Base-by-base conservation (phyloP, 2,888 invertebrate species). In the Agrochola lota region DNA sequence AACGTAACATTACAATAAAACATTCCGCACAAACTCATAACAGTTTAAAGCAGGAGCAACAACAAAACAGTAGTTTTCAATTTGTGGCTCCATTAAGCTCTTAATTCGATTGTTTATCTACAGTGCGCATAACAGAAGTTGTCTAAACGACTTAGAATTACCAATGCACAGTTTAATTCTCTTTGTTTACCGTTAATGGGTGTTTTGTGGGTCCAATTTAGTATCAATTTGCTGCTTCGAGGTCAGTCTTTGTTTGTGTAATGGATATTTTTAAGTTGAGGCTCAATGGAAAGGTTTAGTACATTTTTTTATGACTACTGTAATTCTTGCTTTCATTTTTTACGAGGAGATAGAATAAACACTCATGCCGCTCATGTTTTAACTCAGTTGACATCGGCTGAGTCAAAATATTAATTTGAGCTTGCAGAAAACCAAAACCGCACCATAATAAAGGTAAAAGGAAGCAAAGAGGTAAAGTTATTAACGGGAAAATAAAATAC, bases 101-200 rank as follows among this genome's bases (percentile, higher is more conserved):
- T 94, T 94, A 94, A 94, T 94, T 94, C 91, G 91, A 94, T 94
- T 94, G 94, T 94, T 94, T 83, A 77, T 85, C 83, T 72, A 82
- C 77, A 77, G 52, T 93, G 91, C 86, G 91, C 90, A 93, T 94
- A 92, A 93, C 89, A 91, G 91, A 80, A 84, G 89, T 89, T 86
- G 86, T 90, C 90, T 90, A 90, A 93, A 94, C 91, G 90, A 89
- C 88, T 89, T 87, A 85, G 90, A 87, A 87, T 86, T 85, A 85
- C 82, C 83, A 79, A 86, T 77, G 67, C 82, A 70, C 72, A 76
- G 80, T 84, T 78, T 83, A 83, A 85, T 83, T 89, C 77, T 74
- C 79, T 78, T 85, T 78, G 46, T 67, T 84, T 74, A 63, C 70
- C 49, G 75, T 68, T 87, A 87, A 86, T 85, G 77, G 83, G 40